A percentile compares a stretch with the other conserved stretches of the same genome.
These are phyloP conservation scores for Lampris megalopsis DNA, from an alignment of 2,113 vertebrate genomes.

Conservation along the genomic window DNA sequence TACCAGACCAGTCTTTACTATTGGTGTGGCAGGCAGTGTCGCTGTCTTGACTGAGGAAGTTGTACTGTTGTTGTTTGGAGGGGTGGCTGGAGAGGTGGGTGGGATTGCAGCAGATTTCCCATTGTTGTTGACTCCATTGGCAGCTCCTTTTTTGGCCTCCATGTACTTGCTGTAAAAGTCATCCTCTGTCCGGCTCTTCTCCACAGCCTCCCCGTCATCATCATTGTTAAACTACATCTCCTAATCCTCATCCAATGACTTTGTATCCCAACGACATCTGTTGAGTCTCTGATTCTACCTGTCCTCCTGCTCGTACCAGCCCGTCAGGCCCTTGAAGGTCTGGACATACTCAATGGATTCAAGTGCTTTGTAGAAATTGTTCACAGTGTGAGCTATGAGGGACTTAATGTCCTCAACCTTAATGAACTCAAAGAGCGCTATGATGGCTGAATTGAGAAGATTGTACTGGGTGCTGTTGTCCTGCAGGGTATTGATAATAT, in stretches of 20 bases:
- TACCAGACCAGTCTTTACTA: constrained; percentile 92
- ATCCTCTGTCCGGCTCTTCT: constrained; percentile 93
- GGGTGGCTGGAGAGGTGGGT: constrained; percentile 85
- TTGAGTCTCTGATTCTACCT: constrained; percentile 93
- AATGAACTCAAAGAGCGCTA: constrained; percentile 99
- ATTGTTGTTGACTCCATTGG: constrained; percentile 88
- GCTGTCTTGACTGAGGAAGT: constrained; percentile 89
- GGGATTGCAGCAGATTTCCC: constrained; percentile 89
- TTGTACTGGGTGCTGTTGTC: constrained; percentile 99
- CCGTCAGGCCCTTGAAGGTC: constrained; percentile 98
- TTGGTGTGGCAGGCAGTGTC: constrained; percentile 82
- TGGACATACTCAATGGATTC: constrained; percentile 99
- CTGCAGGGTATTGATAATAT: constrained; percentile 96
- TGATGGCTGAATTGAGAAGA: constrained; percentile 96
- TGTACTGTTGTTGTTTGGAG: constrained; percentile 82
- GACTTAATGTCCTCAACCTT: constrained; percentile 99
- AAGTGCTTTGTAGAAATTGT: constrained; percentile 99
- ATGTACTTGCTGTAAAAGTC: constrained; percentile 98
- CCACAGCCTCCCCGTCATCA: constrained; percentile 89
- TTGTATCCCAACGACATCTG: constrained; percentile 94
- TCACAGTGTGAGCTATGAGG: constrained; percentile 97
- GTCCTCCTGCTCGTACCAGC: constrained; percentile 97
- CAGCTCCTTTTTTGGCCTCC: constrained; percentile 96
- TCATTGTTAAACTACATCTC: constrained; percentile 98
- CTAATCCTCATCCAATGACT: constrained; percentile 93